Conservation (phyloP, 1,140 invertebrate species). For the Solenopsis fugax region DNA sequence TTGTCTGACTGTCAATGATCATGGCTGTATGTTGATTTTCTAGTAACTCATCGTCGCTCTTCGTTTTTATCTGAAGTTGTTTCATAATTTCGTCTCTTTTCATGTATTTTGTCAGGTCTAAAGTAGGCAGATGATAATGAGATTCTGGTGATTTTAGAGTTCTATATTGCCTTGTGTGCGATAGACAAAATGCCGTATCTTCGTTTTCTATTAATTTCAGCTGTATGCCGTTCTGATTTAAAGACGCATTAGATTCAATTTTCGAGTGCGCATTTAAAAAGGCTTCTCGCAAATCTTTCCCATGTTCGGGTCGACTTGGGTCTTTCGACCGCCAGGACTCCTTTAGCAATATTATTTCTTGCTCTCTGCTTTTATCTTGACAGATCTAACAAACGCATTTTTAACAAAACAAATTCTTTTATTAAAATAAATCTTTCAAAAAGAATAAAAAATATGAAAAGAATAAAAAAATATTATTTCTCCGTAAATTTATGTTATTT, state of each 20-base stretch:
- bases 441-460: not conserved
- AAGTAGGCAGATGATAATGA: conserved; percentile 36
- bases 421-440: not conserved
- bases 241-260: not conserved
- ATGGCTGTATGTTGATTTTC: conserved; percentile 32
- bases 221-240: not conserved
- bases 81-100: conserved; percentile 54
- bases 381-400: conserved; percentile 47
- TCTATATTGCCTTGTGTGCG: conserved; percentile 23
- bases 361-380: conserved; percentile 71
- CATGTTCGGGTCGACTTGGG: conserved; percentile 69
- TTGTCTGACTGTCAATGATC: conserved; percentile 51
- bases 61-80: conserved; percentile 50
- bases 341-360: conserved; percentile 73
- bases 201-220: conserved; percentile 3
- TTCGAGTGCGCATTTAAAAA: conserved; percentile 62
- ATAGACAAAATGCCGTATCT: conserved; percentile 13
- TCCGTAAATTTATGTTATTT: not conserved
- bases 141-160: conserved; percentile 46
- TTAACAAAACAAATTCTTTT: not conserved
- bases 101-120: conserved; percentile 66
- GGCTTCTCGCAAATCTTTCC: conserved; percentile 68
- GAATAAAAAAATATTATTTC: not conserved
- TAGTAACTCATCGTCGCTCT: conserved; percentile 66
- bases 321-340: conserved; percentile 74